Base-by-base conservation (phyloP, 2,113 vertebrate genomes). In the Neopipo cinnamomea region DNA sequence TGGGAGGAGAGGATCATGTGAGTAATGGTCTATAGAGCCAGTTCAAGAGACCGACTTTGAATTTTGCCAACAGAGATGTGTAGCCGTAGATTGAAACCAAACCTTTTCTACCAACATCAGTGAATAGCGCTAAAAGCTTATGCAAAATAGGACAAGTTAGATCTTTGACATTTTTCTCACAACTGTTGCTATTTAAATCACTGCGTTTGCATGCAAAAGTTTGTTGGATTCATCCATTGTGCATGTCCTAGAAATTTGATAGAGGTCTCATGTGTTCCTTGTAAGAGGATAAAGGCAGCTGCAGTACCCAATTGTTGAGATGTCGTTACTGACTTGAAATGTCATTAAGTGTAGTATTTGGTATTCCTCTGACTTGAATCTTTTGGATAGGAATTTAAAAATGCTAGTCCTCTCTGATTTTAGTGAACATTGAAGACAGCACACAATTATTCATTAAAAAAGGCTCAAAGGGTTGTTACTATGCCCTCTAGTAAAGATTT, bases 141-240 rank as follows among this genome's bases (percentile, higher is more conserved):
- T 80, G 62, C 41, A 88, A 82, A 95, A 81, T 30, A 75, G 61
- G 52, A 56, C 63, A 77, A 84, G 35, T 35, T 76, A 74, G 55
- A 77, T 65, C 62, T 41, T 68, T 91, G 46, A 70, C 71, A 47
- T 94, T 89, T 87, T 89, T 42, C 88, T 97, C 55, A 79, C 63
- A 91, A n/a, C 12, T 59, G 37, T 55, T 90, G 20, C 41, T 85
- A 85, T 94, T 88, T 63, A 91, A 83, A 73, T 79, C 82, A 12
- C 67, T 71, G 81, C 27, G 8, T 96, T 86, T 88, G 30, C 35
- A 8, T 76, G 55, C 19, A 66, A 6, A 46, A 14, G 5, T 88
- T 91, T 77, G 41, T 62, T 66, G 50, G 11, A 37, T 77, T 89
- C 37, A 83, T 80, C 47, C 55, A 50, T 90, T 94, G 73, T 88